Evolutionary conservation across 2,888 invertebrate species (phyloP).

Genomic region (Microctonus hyperodae): DNA sequence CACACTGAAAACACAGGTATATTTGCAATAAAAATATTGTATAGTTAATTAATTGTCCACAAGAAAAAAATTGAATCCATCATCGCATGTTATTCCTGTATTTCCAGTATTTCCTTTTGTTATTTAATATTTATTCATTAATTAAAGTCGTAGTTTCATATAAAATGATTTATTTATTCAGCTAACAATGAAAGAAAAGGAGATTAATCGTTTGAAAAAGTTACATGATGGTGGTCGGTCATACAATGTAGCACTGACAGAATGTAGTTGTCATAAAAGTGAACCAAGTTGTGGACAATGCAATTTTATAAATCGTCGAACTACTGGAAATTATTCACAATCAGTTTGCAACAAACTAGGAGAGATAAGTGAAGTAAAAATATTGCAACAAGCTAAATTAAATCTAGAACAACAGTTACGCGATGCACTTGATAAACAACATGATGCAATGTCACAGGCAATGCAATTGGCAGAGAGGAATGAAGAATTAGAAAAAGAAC

Average conservation of each 20-base stretch:
- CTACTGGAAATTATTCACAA: conserved; percentile 4
- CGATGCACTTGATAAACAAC: conserved; percentile 72
- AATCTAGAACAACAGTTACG: conserved; percentile 67
- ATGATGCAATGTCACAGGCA: conserved; percentile 83
- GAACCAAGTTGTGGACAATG: conserved; percentile 54
- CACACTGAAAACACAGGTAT: conserved; percentile 58
- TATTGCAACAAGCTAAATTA: conserved; percentile 70
- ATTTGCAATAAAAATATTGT: background rate
- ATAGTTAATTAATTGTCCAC: background rate
- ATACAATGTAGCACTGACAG: conserved; percentile 69
- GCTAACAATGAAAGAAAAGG: conserved; percentile 67
- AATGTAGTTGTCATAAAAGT: conserved; percentile 71
- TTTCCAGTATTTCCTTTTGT: background rate
- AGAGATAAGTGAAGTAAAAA: conserved; percentile 65
- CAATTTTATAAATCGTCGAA: conserved; percentile 23
- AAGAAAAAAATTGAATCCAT: background rate
- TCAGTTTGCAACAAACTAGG: conserved; percentile 29
- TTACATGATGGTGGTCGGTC: conserved; percentile 78
- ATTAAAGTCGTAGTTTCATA: conserved; percentile 32
- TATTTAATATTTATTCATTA: background rate
- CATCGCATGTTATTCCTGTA: background rate
- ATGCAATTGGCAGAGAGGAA: conserved; percentile 78
- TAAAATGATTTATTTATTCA: conserved; percentile 26
- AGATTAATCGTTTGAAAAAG: conserved; percentile 74
- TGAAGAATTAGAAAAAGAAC: conserved; percentile 73